Evolutionary conservation across 2,797 vertebrate species (phyloP).

Genomic region (Alcedo quadribrachys): DNA sequence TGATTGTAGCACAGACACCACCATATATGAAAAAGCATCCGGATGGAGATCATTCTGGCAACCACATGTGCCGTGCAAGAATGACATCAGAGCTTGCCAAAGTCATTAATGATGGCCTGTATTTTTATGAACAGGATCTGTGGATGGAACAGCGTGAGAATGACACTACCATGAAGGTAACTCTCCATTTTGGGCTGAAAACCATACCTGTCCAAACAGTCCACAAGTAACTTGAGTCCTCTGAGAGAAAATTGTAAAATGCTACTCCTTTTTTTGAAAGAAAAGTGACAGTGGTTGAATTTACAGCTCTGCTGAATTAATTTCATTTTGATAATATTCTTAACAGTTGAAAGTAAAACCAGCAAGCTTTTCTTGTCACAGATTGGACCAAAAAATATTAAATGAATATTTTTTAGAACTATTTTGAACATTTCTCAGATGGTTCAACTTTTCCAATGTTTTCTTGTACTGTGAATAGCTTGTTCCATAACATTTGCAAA

Average conservation of each 20-base stretch:
- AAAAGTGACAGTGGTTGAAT: not conserved
- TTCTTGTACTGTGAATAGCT: not conserved
- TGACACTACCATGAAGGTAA: constrained; percentile 84
- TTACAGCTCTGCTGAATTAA: not conserved
- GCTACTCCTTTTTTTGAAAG: not conserved
- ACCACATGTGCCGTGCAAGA: constrained; percentile 83
- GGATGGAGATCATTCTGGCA: constrained; percentile 82
- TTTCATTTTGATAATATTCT: not conserved
- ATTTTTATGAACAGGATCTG: constrained; percentile 92
- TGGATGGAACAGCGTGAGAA: constrained; percentile 84
- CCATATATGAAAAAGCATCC: constrained; percentile 87
- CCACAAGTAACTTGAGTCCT: not conserved
- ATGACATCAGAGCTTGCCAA: constrained; percentile 89
- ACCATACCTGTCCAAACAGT: not conserved
- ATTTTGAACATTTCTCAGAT: not conserved
- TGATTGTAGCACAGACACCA: constrained; percentile 93
- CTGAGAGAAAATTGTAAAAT: not conserved
- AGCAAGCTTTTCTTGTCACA: not conserved
- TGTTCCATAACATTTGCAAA: not conserved
- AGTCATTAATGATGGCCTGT: constrained; percentile 92
- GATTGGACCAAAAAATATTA: not conserved
- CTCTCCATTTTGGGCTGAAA: not conserved
- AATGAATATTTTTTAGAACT: not conserved
- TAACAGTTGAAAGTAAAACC: not conserved
- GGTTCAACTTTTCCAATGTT: not conserved